These are phyloP conservation scores for Bhutanitis thaidina DNA, from an alignment of 2,888 invertebrate genomes.

Conservation along the genomic window DNA sequence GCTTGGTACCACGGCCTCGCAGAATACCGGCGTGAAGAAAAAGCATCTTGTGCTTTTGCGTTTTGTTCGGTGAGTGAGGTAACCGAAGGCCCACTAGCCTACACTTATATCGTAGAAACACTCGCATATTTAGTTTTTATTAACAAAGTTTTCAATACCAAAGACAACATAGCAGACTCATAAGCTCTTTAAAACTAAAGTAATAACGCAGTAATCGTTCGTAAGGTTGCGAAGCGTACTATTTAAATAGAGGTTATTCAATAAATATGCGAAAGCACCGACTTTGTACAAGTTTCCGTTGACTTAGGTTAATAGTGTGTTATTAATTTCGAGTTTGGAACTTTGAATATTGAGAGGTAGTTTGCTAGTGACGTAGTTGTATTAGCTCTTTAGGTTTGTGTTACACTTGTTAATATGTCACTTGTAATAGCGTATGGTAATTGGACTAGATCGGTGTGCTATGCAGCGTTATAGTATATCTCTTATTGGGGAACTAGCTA, in stretches of 20 bases:
- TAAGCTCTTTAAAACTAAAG: constrained; percentile 13
- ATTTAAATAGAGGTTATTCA: constrained; percentile 5
- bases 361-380: constrained; percentile 9
- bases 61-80: no score
- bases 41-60: no score
- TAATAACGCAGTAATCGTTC: constrained; percentile 6
- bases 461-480: no score
- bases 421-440: background rate
- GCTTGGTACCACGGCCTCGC: no score
- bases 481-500: no score
- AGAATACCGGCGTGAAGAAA: no score
- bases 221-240: constrained; percentile 1
- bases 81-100: no score
- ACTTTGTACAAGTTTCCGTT: constrained; percentile 3
- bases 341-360: constrained; percentile 11
- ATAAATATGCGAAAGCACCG: constrained; percentile 12
- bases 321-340: constrained; percentile 18
- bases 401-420: background rate
- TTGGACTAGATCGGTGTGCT: no score
- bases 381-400: constrained; percentile 3
- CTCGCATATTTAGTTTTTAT: background rate
- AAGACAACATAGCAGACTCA: background rate
- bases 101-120: background rate
- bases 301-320: constrained; percentile 15
- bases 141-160: constrained; percentile 4